Base-by-base conservation (phyloP, 2,888 invertebrate genomes). In the Rhabditophanes sp. region DNA sequence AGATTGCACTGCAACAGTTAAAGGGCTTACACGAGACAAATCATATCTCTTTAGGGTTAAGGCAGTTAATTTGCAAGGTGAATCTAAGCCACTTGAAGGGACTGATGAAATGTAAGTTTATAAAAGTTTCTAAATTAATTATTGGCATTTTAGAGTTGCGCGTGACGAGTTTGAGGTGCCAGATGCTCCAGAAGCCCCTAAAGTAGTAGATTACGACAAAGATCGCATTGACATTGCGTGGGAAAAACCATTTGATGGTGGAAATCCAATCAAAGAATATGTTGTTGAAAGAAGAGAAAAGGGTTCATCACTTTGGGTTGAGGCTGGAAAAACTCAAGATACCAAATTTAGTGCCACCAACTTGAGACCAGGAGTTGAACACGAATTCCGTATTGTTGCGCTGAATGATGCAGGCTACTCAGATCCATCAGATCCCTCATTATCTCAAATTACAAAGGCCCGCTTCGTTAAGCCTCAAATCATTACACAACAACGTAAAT, bases 211-310 rank as follows among this genome's bases (percentile, higher is more conserved):
- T 67, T 88, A 85, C 85, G 87, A 88, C 69, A 82, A 79, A 64
- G 82, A 87, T 69, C 81, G 81, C 66, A 82, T 87, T 45, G 85
- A 87, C 67, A 75, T 88, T 57, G 78, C 78, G 69, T 88, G 88
- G 88, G 78, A 78, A 65, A 80, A 83, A 65, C 65, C 65, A 21
- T 22, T 17, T 33, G 82, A 87, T 65, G 87, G 87, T 42, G 88
- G 88, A 11, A 76, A 83, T 29, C 85, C 87, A 1, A 75, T 88
- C 44, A 82, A 82, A 24, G 50, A 56, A 26, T 90, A 85, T 64
- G 80, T 87, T 42, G 78, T 90, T 25, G 87, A 90, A 68, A 87
- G 84, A 77, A 87, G 84, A 67, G 85, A 87, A 65, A 85, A 83
- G 66, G 85, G 85, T 26, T 82, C 79, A 61, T 82, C 85, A 2